A percentile compares a stretch with the other conserved stretches of the same genome.
Conservation (phyloP, 2,888 invertebrate genomes). For the Hirtodrosophila confusa region DNA sequence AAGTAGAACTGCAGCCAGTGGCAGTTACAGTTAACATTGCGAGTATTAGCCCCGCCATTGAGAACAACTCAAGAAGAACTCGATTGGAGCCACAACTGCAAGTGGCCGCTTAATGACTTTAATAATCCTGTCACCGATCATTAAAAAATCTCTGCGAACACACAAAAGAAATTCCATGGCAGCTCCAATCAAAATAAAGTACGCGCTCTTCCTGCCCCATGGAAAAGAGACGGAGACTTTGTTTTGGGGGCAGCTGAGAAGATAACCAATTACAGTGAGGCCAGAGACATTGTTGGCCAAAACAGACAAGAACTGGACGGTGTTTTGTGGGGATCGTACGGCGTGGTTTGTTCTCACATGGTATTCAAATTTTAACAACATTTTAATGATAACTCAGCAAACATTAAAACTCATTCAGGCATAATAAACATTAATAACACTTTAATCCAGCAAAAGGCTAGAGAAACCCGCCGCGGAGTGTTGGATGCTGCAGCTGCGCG, state of each 20-base stretch:
- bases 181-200: conserved; percentile 79
- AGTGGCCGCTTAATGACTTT: conserved; percentile 72
- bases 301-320: conserved; percentile 23
- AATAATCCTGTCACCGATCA: conserved; percentile 80
- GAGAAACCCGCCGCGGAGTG: neutral
- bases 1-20: conserved; percentile 58
- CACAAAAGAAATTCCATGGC: conserved; percentile 79
- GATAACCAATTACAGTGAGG: conserved; percentile 54
- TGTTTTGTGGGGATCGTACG: conserved; percentile 25
- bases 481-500: conserved; percentile 45
- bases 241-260: conserved; percentile 38
- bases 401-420: conserved; percentile 83
- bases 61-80: conserved; percentile 35
- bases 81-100: conserved; percentile 30
- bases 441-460: conserved; percentile 70
- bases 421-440: conserved; percentile 83
- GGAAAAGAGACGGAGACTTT: conserved; percentile 3
- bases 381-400: conserved; percentile 81
- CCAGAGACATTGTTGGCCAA: conserved; percentile 60
- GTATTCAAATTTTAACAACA: conserved; percentile 81
- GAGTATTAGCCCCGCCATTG: conserved; percentile 53
- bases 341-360: conserved; percentile 64
- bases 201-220: conserved; percentile 73
- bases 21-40: conserved; percentile 73
- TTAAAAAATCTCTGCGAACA: conserved; percentile 76